Evolutionary conservation across 1,140 invertebrate genomes (phyloP).

Genomic region (Chelonus insularis): DNA sequence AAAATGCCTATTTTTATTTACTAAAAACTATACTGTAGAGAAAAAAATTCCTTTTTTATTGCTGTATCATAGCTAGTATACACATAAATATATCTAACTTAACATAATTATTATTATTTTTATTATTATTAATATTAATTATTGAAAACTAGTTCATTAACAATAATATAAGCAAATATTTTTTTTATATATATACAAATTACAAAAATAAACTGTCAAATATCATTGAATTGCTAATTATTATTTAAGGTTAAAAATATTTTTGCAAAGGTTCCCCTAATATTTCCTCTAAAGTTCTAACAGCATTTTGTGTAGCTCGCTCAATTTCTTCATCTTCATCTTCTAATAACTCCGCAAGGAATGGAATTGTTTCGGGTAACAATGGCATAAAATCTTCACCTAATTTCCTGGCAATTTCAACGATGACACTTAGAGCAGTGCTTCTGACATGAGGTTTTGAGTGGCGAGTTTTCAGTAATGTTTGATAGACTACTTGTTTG

Average conservation of each 20-base stretch:
- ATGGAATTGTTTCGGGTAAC: constrained; percentile 81
- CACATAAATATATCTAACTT: too few relatives aligned
- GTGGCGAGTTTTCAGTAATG: constrained; percentile 84
- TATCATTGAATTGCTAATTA: too few relatives aligned
- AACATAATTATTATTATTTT: too few relatives aligned
- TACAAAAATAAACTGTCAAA: too few relatives aligned
- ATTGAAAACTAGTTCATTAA: too few relatives aligned
- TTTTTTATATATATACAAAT: too few relatives aligned
- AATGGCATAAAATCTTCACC: constrained; percentile 81
- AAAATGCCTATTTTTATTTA: too few relatives aligned
- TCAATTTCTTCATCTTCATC: constrained; percentile 83
- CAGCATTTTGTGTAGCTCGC: constrained; percentile 70
- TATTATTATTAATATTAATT: too few relatives aligned
- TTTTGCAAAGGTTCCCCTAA: constrained; percentile 83
- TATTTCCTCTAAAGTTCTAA: constrained; percentile 78
- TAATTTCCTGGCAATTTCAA: constrained; percentile 74
- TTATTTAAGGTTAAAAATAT: constrained; percentile 66
- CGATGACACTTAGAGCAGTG: constrained; percentile 47
- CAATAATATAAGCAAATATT: too few relatives aligned
- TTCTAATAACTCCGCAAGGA: constrained; percentile 80
- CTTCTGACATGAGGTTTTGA: constrained; percentile 62
- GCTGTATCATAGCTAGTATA: too few relatives aligned
- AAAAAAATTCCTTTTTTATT: too few relatives aligned
- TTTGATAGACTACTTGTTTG: constrained; percentile 87
- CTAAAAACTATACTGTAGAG: too few relatives aligned